A percentile compares a stretch with the other conserved stretches of the same genome.
Evolutionary conservation across 1,140 invertebrate species (phyloP).

Genomic region (Ctenoplectra terminalis): DNA sequence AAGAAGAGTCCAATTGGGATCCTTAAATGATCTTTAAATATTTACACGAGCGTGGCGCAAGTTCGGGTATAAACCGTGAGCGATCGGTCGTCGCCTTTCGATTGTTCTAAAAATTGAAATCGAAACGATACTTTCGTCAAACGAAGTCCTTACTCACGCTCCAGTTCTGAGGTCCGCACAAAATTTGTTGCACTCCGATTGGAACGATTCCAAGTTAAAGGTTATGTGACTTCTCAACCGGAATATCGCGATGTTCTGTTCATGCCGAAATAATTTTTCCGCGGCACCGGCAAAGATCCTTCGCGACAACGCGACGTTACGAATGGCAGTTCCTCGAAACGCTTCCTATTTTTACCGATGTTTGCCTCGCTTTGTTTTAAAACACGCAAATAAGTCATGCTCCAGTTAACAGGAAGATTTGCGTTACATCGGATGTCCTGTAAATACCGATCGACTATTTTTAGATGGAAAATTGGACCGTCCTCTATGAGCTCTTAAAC

Average conservation of each 20-base stretch:
- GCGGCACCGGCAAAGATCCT: slow-evolving; percentile 11
- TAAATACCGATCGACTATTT: neutral
- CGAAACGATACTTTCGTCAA: slow-evolving; percentile 31
- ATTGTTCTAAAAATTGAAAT: slow-evolving; percentile 36
- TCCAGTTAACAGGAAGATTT: neutral
- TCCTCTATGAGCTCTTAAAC: neutral
- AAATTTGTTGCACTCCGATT: slow-evolving; percentile 62
- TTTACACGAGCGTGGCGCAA: slow-evolving; percentile 42
- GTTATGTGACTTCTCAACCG: slow-evolving; percentile 55
- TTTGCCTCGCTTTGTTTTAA: neutral
- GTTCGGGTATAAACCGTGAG: neutral
- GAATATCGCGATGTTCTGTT: slow-evolving; percentile 58
- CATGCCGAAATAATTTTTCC: slow-evolving; percentile 61
- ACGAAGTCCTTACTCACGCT: slow-evolving; percentile 53
- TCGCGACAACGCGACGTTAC: neutral
- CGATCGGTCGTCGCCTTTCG: slow-evolving; percentile 15
- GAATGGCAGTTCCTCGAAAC: neutral
- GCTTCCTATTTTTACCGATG: neutral
- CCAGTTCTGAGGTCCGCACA: slow-evolving; percentile 44
- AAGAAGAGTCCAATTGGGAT: too few species aligned
- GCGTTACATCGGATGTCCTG: neutral
- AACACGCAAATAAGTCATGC: neutral
- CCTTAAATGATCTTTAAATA: neutral
- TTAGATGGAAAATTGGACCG: neutral
- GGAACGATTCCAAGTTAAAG: slow-evolving; percentile 58